Evolutionary conservation across 2,888 invertebrate genomes (phyloP).

Genomic region (Drosophila flavopinicola): DNA sequence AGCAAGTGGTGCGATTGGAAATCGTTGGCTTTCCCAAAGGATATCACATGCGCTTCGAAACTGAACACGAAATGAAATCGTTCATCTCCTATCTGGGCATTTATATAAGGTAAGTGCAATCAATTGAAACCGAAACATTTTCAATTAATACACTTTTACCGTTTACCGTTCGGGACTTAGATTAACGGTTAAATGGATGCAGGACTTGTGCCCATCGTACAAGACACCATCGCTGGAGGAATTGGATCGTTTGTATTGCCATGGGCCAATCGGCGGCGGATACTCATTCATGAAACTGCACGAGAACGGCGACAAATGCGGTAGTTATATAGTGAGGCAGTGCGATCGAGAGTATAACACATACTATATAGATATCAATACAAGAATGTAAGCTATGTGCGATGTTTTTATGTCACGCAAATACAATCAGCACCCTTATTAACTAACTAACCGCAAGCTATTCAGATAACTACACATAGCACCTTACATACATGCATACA

Average conservation of each 20-base stretch:
- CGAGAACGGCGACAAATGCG: slow-evolving; percentile 91
- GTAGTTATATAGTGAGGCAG: slow-evolving; percentile 92
- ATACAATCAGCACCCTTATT: too few species aligned
- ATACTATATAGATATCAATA: slow-evolving; percentile 93
- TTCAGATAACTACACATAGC: too few species aligned
- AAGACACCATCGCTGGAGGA: slow-evolving; percentile 91
- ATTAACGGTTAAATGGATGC: slow-evolving; percentile 94
- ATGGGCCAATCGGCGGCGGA: slow-evolving; percentile 94
- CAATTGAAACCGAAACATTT: neutral
- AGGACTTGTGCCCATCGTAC: slow-evolving; percentile 93
- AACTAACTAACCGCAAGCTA: too few species aligned
- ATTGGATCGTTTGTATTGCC: slow-evolving; percentile 90
- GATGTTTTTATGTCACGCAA: too few species aligned
- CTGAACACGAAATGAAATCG: slow-evolving; percentile 86
- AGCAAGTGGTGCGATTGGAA: slow-evolving; percentile 89
- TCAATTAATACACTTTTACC: too few species aligned
- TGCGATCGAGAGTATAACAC: slow-evolving; percentile 92
- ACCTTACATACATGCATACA: too few species aligned
- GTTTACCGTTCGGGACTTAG: too few species aligned
- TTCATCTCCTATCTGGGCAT: slow-evolving; percentile 93
- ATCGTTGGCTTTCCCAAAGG: slow-evolving; percentile 86
- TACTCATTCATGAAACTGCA: slow-evolving; percentile 94
- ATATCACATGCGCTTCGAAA: slow-evolving; percentile 81
- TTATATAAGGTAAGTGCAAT: slow-evolving; percentile 88
- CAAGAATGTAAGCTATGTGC: slow-evolving; percentile 88